Base-by-base conservation (phyloP, 2,888 invertebrate genomes). In the Cerastoderma edule region DNA sequence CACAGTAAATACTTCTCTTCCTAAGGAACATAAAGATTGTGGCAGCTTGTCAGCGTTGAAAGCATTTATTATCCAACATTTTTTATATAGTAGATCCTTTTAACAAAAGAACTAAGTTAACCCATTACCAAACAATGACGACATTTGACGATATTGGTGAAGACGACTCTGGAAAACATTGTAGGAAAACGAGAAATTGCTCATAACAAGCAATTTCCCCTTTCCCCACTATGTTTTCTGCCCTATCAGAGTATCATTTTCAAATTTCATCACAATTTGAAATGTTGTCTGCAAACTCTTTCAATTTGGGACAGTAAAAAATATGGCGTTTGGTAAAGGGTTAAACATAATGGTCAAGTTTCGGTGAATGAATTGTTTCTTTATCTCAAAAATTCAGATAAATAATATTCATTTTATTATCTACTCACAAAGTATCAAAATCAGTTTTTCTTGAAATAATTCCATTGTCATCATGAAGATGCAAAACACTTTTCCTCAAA, bases 301-400 rank as follows among this genome's bases (percentile, higher is more conserved):
- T 48, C 48, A 48, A 6, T 48, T 48, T 48, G 48, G 48, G 22
- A 6, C 22, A 19, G 10, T 28, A 4, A 54, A 10, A 56, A 56
- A 2, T 30, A n/a, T 56, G 56, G 10, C 32, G 28, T 56, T n/a
- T 56, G 56, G 32, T 30, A 56, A 56, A 19, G 32, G 6, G 32
- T 56, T 30, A 28, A 5, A 30, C 22, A 50, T 1, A n/a, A 50
- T 22, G n/a, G n/a, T 50, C 50, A 24, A 10, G 2, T 50, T 50
- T 50, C 24, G 1, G 22, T 1, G 5, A n/a, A 50, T 24, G n/a
- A 27, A 24, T 50, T 50, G 56, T 13, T 32, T 8, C 35, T 22
- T 13, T 3, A 19, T 33, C n/a, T 63, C 63, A 78, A 74, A 67
- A 72, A 75, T 27, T 72, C 79, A 66, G 67, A 67, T 30, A 72